A percentile compares a stretch with the other conserved stretches of the same genome.
Conservation (phyloP, 2,113 vertebrate genomes). For the Cynoglossus semilaevis region DNA sequence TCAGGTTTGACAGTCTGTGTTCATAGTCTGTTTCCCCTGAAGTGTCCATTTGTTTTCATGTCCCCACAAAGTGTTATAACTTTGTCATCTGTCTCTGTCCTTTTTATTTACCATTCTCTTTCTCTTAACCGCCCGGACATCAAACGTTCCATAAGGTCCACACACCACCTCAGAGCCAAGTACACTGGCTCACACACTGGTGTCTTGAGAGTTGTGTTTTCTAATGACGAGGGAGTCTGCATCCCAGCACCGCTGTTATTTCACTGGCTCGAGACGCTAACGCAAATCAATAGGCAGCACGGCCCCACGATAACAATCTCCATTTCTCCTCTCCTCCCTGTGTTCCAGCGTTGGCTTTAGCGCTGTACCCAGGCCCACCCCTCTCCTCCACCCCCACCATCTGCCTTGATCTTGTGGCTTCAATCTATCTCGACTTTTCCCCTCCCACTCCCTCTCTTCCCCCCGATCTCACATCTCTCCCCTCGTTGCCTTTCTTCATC, state of each 20-base stretch:
- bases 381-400: constrained; percentile 40
- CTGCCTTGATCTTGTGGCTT: constrained; percentile 65
- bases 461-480: constrained; percentile 45
- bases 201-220: constrained; percentile 36
- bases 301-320: constrained; percentile 66
- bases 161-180: constrained; percentile 7
- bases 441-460: constrained; percentile 36
- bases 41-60: constrained; percentile 20
- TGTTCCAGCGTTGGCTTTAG: constrained; percentile 46
- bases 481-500: constrained; percentile 6
- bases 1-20: constrained; percentile 30
- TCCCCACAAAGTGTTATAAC: constrained; percentile 36
- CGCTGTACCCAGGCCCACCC: constrained; percentile 24
- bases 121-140: constrained; percentile 50
- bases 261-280: constrained; percentile 56
- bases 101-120: constrained; percentile 23
- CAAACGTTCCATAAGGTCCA: constrained; percentile 55
- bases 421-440: constrained; percentile 41
- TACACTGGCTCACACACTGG: constrained; percentile 8
- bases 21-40: constrained; percentile 35
- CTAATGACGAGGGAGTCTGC: constrained; percentile 62
- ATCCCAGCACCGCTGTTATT: constrained; percentile 56
- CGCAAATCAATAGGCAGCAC: constrained; percentile 67
- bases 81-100: constrained; percentile 48
- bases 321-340: constrained; percentile 54